Base-by-base conservation (phyloP, 2,797 vertebrate species). In the Sphenodon punctatus region DNA sequence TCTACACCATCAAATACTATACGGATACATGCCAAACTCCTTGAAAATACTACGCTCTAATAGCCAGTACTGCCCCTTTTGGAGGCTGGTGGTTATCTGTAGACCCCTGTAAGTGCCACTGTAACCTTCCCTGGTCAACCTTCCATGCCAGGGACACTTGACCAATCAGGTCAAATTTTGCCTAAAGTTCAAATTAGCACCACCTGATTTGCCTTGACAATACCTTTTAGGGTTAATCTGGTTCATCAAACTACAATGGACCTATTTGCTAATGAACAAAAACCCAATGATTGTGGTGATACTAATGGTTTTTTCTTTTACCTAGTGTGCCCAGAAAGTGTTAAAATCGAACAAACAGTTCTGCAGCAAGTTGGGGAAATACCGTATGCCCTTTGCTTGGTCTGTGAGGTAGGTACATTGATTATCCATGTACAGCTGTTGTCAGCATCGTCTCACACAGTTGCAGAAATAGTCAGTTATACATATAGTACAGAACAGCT, bases 331-430 rank as follows among this genome's bases (percentile, higher is more conserved):
- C 75, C 99, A 99, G 93, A 99, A 99, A 94, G 96, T 98, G 87
- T 90, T 99, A 89, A 99, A 98, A 94, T 97, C 98, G 89, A 99
- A 98, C 91, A 99, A 97, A 53, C 98, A 98, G 76, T 99, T 99
- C 91, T 99, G 98, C 82, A 97, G 95, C 95, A 98, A 98, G 91
- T 89, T 99, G 90, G 99, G 98, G 25, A 99, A 97, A 89, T 99
- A 99, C 88, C 97, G 96, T 5, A 99, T 99, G 98, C 99, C 99
- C 0, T 99, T 99, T 76, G 99, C 98, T 34, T 99, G 99, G 99
- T 97, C 97, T 2, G 94, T 99, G 82, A 97, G 99, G 99, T 99
- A 94, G 82, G 97, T 95, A 66, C 63, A 41, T 72, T 60, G 14
- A 55, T 27, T 65, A 23, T 45, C 76, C 51, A 64, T 36, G 32